Evolutionary conservation across 2,797 vertebrate species (phyloP), one percentile per base, ranked within the genome.

Genomic region (Bradypus variegatus): DNA sequence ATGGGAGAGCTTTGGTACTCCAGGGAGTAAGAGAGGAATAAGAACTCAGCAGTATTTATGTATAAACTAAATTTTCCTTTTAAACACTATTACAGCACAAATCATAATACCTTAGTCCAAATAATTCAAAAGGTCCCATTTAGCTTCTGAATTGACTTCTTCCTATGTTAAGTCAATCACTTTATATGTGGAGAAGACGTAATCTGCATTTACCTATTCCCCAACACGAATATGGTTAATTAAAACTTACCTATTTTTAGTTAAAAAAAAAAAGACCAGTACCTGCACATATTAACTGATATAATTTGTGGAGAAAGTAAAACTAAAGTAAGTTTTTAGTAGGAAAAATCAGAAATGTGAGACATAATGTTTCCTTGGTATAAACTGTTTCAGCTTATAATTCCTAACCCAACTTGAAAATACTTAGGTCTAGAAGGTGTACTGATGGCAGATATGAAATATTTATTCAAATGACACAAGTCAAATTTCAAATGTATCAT

Each of bases 401-500:
- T 86, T 91, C 53, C 94, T 80, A 90, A 90, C 33, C 27, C n/a
- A 92, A 94, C 45, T 90, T 92, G 86, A 91, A 95, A 86, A 90
- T 91, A 64, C 29, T 90, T 93, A 60, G 55, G 53, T 91, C 64
- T 83, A 69, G 14, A 89, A 83, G 4, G 78, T 92, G 41, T 87
- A 95, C 72, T 89, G 76, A 82, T n/a, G n/a, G 48, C 33, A 91
- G 79, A 85, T 69, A 76, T 21, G 72, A 94, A 94, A 94, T 92
- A 82, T 72, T 91, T 94, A 65, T 41, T 86, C 80, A 94, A 91
- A 86, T 50, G 67, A 86, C 33, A 86, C 86, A 96, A 89, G 75
- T 87, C 78, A 89, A 93, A 94, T 88, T 95, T 48, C 60, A 91
- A 93, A 90, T 93, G 78, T 64, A 93, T 90, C 93, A 93, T 81